phyloP scores from a whole-genome alignment of 2,888 invertebrate species.

The Ennomos erosarius region DNA sequence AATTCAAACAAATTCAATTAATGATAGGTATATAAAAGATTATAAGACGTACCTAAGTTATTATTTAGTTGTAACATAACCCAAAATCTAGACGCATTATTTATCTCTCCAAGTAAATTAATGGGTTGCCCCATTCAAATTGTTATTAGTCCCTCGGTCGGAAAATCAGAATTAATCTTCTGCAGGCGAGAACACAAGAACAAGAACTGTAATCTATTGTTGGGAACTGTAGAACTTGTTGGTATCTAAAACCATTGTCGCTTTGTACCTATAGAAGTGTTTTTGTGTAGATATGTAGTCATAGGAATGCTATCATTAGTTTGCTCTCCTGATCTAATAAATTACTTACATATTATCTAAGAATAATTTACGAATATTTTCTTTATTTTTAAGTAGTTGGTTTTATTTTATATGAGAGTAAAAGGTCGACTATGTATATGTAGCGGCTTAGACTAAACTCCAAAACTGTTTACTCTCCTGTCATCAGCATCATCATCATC shows the following conservation, averaged over 20 bases:
- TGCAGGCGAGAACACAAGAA: slow-evolving; percentile 51
- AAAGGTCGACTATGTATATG: too few species aligned
- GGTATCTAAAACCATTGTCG: slow-evolving; percentile 40
- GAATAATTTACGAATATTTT: too few species aligned
- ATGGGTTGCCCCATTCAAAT: slow-evolving; percentile 38
- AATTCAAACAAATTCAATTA: too few species aligned
- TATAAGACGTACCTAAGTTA: neutral
- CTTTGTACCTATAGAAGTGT: slow-evolving; percentile 8
- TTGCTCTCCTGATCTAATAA: too few species aligned
- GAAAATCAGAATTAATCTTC: slow-evolving; percentile 53
- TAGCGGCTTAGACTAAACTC: too few species aligned
- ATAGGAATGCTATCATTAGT: too few species aligned
- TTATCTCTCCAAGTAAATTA: slow-evolving; percentile 34
- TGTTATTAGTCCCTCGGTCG: slow-evolving; percentile 41
- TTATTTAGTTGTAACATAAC: neutral
- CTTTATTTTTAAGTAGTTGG: too few species aligned
- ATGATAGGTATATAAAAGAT: too few species aligned
- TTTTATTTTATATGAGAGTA: too few species aligned
- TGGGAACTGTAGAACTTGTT: slow-evolving; percentile 36
- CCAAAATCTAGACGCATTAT: slow-evolving; percentile 8
- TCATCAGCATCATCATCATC: too few species aligned
- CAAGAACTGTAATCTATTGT: slow-evolving; percentile 55
- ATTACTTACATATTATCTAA: too few species aligned
- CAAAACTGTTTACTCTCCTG: too few species aligned
- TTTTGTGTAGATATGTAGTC: slow-evolving; percentile 1